Base-by-base conservation (phyloP, 2,797 vertebrate genomes). In the Antennarius maculatus region DNA sequence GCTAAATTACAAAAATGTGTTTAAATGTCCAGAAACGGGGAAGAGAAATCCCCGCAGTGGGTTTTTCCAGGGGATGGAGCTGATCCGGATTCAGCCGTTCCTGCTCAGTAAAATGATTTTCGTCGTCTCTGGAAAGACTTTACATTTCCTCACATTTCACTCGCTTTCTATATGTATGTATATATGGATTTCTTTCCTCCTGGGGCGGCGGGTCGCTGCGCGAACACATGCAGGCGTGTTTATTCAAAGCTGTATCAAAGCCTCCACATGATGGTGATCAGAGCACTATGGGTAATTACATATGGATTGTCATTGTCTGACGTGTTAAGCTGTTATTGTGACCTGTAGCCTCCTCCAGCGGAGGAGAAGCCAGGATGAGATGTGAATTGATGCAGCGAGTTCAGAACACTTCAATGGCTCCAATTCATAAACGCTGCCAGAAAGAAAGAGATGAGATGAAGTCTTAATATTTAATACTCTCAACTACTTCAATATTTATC, bases 91-190 rank as follows among this genome's bases (percentile, higher is more conserved):
- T 68, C 49, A 75, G 64, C 46, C 66, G 51, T 69, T 86, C 53
- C 53, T 76, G 56, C 72, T 81, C 46, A 84, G 76, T 79, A 86
- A 82, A 69, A 49, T 15, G 2, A 68, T 76, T 77, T 67, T 41
- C 71, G 76, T 72, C 29, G 31, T 16, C 68, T 59, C 41, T 15
- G 14, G 11, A 23, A 27, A 55, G 70, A 39, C 14, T 23, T 23
- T 23, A 58, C 15, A 62, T 45, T 64, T 28, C 45, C 45, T 28
- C 61, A 61, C 47, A 63, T 58, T 74, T 54, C 41, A 31, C 23
- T 23, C 23, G 23, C 23, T 23, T 23, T 23, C 23, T 23, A 23
- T 23, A 23, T 23, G 23, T 23, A 23, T 23, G 23, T 23, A 23
- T 23, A 23, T 23, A 23, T 23, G 23, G 23, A 23, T 23, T 23